Evolutionary conservation across 2,888 invertebrate species (phyloP).

Genomic region (Ypsolopha sequella): DNA sequence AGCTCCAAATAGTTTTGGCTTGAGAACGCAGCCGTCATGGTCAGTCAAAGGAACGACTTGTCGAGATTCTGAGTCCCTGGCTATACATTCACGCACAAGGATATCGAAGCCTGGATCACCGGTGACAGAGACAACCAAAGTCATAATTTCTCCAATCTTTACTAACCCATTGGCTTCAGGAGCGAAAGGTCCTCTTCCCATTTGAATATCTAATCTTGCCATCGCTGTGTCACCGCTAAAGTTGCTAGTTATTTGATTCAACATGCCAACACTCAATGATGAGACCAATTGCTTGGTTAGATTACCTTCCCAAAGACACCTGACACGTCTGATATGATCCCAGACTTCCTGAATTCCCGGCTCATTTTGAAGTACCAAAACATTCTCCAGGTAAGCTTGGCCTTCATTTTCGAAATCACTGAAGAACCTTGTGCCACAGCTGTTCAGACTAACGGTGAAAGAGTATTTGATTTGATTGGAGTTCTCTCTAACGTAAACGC

Average conservation of each 20-base stretch:
- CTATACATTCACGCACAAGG: conserved; percentile 81
- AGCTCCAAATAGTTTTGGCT: conserved; percentile 83
- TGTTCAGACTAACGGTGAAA: conserved; percentile 80
- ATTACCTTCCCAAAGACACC: conserved; percentile 87
- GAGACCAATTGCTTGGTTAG: conserved; percentile 81
- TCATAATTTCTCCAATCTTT: conserved; percentile 86
- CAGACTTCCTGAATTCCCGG: conserved; percentile 82
- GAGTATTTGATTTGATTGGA: conserved; percentile 77
- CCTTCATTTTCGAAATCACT: conserved; percentile 83
- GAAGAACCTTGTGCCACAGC: conserved; percentile 84
- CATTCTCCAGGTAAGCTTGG: conserved; percentile 84
- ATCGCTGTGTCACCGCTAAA: conserved; percentile 89
- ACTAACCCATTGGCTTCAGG: conserved; percentile 81
- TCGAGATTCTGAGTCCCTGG: conserved; percentile 76
- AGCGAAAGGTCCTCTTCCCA: conserved; percentile 83
- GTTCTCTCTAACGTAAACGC: conserved; percentile 80
- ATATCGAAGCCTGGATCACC: conserved; percentile 86
- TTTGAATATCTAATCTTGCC: conserved; percentile 82
- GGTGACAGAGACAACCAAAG: conserved; percentile 82
- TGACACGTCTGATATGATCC: conserved; percentile 82
- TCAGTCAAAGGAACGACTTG: conserved; percentile 80
- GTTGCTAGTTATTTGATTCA: conserved; percentile 84
- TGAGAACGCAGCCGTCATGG: conserved; percentile 80
- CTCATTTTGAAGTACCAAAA: conserved; percentile 83
- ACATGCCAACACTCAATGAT: conserved; percentile 82